Percentiles rank a stretch among this genome's conserved stretches.
These are phyloP conservation scores for Sphaerolaimus hirsutus DNA, from an alignment of 2,888 invertebrate genomes.

Conservation along the genomic window DNA sequence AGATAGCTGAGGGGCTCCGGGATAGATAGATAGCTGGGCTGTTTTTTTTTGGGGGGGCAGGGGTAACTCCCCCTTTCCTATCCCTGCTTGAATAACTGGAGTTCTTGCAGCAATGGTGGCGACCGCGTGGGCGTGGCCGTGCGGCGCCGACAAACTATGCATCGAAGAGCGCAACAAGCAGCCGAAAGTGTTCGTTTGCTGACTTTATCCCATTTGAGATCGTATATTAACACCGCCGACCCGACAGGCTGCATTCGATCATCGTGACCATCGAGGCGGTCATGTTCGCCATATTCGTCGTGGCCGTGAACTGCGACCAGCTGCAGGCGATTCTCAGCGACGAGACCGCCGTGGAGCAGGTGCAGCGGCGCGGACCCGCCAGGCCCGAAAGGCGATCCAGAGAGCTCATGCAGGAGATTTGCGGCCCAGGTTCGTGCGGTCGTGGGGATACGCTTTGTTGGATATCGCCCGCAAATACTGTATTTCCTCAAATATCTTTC, in stretches of 20 bases:
- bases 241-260: slow-evolving; percentile 50
- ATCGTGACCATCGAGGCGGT: slow-evolving; percentile 53
- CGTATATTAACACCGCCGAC: slow-evolving; percentile 15
- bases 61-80: too few relatives aligned
- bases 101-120: too few relatives aligned
- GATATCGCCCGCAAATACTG: too few relatives aligned
- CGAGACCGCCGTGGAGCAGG: slow-evolving; percentile 56
- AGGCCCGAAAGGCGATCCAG: slow-evolving; percentile 35
- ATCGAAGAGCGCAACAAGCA: slow-evolving; percentile 14
- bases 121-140: slow-evolving; percentile 16
- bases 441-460: too few relatives aligned
- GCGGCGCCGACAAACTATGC: slow-evolving; percentile 10
- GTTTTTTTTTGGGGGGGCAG: too few relatives aligned
- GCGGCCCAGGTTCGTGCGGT: slow-evolving; percentile 37
- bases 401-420: slow-evolving; percentile 48
- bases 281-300: slow-evolving; percentile 62
- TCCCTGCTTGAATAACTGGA: too few relatives aligned
- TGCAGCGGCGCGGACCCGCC: slow-evolving; percentile 35
- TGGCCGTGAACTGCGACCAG: slow-evolving; percentile 56
- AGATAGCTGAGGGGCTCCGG: too few relatives aligned
- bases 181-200: slow-evolving; percentile 15
- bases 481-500: too few relatives aligned
- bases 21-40: too few relatives aligned
- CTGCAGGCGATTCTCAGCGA: slow-evolving; percentile 53
- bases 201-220: background rate